Percentiles rank a stretch among this genome's conserved stretches.
These are phyloP conservation scores for Chaenodraco wilsoni DNA, from an alignment of 2,797 vertebrate genomes.

Conservation along the genomic window DNA sequence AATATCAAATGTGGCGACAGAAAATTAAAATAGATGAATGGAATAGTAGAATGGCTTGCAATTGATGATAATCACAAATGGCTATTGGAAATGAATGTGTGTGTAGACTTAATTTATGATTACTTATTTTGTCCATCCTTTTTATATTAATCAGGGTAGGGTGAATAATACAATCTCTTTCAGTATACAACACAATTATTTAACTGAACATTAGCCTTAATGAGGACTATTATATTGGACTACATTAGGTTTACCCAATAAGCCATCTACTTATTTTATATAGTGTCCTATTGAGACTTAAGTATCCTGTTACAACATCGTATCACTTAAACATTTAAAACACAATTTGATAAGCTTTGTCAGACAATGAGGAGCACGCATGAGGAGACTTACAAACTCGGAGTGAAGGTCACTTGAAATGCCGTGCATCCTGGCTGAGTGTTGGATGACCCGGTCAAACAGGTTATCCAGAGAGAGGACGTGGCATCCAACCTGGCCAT, in stretches of 20 bases:
- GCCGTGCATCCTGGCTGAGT: slow-evolving; percentile 84
- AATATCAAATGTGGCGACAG: slow-evolving; percentile 44
- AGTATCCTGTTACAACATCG: background rate
- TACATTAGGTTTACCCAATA: background rate
- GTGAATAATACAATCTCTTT: background rate
- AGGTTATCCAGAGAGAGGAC: slow-evolving; percentile 80
- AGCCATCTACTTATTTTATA: no score
- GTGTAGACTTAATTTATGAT: background rate
- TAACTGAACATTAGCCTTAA: background rate
- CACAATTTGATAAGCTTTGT: background rate
- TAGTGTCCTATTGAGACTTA: background rate
- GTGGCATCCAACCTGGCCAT: slow-evolving; percentile 67
- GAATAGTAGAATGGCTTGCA: slow-evolving; percentile 15
- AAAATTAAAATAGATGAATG: slow-evolving; percentile 9
- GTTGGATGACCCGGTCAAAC: slow-evolving; percentile 87
- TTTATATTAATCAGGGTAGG: background rate
- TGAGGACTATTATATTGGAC: background rate
- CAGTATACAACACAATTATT: background rate
- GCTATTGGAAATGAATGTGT: background rate
- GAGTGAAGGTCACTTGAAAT: slow-evolving; percentile 85
- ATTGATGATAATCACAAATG: background rate
- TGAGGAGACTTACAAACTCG: slow-evolving; percentile 78
- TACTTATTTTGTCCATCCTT: background rate
- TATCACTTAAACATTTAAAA: background rate
- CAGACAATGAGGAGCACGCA: background rate